Percentiles rank a stretch among this genome's conserved stretches.
Evolutionary conservation across 2,113 vertebrate genomes (phyloP).

Genomic region (Tyto alba): DNA sequence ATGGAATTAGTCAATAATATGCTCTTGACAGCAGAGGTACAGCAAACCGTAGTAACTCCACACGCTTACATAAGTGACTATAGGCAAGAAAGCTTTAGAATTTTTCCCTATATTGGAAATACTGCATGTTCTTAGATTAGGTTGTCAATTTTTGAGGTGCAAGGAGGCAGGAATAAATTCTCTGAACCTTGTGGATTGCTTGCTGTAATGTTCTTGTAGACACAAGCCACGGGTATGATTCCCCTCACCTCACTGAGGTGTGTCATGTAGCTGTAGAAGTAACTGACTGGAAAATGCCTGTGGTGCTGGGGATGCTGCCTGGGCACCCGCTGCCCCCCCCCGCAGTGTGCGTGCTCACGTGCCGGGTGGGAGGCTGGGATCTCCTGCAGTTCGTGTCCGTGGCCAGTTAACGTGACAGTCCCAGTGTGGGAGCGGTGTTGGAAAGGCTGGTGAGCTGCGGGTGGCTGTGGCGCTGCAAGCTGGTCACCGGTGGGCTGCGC

Average conservation of each 20-base stretch:
- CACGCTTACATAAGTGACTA: neutral
- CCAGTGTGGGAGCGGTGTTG: rapidly evolving
- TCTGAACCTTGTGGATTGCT: neutral
- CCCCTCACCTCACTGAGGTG: too few species aligned
- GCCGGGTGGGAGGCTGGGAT: neutral
- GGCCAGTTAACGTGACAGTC: neutral
- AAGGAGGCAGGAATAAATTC: neutral
- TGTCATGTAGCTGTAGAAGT: neutral
- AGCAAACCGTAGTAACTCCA: conserved; percentile 2
- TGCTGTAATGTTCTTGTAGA: neutral
- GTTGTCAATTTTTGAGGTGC: neutral
- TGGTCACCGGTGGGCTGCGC: neutral
- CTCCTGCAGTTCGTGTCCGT: rapidly evolving
- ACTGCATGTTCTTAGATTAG: neutral
- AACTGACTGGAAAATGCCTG: neutral
- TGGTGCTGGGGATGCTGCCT: neutral
- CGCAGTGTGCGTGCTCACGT: rapidly evolving
- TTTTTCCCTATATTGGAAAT: conserved; percentile 21
- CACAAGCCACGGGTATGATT: rapidly evolving
- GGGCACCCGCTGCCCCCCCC: rapidly evolving
- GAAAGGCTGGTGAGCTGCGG: neutral
- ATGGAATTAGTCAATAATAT: conserved; percentile 94
- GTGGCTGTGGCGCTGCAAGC: neutral
- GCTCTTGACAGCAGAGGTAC: conserved; percentile 94
- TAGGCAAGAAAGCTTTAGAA: neutral